Conservation (phyloP, 2,888 invertebrate species). For the Catocala fraxini region DNA sequence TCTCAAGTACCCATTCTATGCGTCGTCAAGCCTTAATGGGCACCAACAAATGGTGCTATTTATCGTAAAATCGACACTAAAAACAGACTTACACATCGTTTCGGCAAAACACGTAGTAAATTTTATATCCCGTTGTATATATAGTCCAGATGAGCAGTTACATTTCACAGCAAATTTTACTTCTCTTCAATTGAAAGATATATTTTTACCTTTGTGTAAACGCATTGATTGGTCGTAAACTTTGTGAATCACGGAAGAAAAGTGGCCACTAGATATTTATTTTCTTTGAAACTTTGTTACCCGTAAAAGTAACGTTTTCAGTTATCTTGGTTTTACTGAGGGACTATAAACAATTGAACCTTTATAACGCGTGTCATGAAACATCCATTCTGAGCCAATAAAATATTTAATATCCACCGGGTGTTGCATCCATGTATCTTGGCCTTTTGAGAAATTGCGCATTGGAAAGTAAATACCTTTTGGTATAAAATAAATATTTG, state of each 20-base stretch:
- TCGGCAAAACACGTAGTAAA: constrained; percentile 70
- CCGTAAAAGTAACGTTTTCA: constrained; percentile 47
- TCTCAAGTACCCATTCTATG: constrained; percentile 76
- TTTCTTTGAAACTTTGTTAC: constrained; percentile 49
- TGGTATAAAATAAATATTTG: neutral
- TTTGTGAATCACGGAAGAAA: constrained; percentile 31
- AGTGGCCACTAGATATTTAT: constrained; percentile 43
- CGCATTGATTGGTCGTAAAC: constrained; percentile 49
- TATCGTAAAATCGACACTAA: constrained; percentile 83
- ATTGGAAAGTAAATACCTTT: constrained; percentile 6
- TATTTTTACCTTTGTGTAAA: constrained; percentile 33
- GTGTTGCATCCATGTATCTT: constrained; percentile 30
- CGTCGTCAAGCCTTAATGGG: constrained; percentile 76
- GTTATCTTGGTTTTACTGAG: constrained; percentile 28
- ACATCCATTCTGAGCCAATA: constrained; percentile 30
- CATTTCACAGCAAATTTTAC: constrained; percentile 30
- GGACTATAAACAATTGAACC: constrained; percentile 33
- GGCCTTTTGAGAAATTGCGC: constrained; percentile 9
- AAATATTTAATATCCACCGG: constrained; percentile 40
- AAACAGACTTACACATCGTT: constrained; percentile 78
- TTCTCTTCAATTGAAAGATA: constrained; percentile 45
- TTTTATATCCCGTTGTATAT: constrained; percentile 59
- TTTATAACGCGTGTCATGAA: constrained; percentile 30
- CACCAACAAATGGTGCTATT: constrained; percentile 78
- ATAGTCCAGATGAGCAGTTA: constrained; percentile 41